Conservation (phyloP, 2,113 vertebrate genomes). For the Austrofundulus limnaeus region DNA sequence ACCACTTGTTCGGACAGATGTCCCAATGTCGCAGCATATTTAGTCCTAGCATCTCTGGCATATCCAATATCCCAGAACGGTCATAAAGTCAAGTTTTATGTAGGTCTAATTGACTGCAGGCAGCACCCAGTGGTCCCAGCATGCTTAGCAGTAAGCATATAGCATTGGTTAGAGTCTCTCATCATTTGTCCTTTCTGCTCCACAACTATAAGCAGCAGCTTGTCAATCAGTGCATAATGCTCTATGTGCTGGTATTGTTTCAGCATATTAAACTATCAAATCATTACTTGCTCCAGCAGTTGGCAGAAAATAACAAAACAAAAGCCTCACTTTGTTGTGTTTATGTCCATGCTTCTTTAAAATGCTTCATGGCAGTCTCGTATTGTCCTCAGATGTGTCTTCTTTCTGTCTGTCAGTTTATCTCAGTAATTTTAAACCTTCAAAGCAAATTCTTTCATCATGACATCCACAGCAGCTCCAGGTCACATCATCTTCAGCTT, state of each 20-base stretch:
- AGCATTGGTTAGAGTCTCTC: slow-evolving; percentile 19
- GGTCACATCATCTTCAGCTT: slow-evolving; percentile 14
- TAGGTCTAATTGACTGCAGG: slow-evolving; percentile 12
- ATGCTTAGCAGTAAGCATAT: slow-evolving; percentile 45
- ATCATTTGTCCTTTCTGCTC: slow-evolving; percentile 40
- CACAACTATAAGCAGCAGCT: slow-evolving; percentile 37
- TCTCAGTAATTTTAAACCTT: slow-evolving; percentile 31
- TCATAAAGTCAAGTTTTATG: slow-evolving; percentile 21
- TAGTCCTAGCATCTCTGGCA: slow-evolving; percentile 15
- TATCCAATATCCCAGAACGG: slow-evolving; percentile 22
- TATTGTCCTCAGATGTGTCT: background rate
- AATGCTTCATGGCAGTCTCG: slow-evolving; percentile 2
- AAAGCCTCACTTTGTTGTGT: slow-evolving; percentile 4
- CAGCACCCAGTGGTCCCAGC: slow-evolving; percentile 33
- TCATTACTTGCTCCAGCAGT: slow-evolving; percentile 23
- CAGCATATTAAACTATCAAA: slow-evolving; percentile 18
- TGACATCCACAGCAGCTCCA: slow-evolving; percentile 26
- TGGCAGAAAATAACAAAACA: slow-evolving; percentile 17
- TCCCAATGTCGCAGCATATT: slow-evolving; percentile 29
- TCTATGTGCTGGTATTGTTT: slow-evolving; percentile 41
- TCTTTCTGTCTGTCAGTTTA: slow-evolving; percentile 18
- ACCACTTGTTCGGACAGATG: slow-evolving; percentile 56
- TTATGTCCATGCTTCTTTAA: slow-evolving; percentile 14
- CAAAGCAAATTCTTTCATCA: slow-evolving; percentile 19
- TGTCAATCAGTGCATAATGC: slow-evolving; percentile 15